A percentile compares a stretch with the other conserved stretches of the same genome.
phyloP scores from a whole-genome alignment of 2,113 vertebrate genomes.

The Dicerorhinus sumatrensis region DNA sequence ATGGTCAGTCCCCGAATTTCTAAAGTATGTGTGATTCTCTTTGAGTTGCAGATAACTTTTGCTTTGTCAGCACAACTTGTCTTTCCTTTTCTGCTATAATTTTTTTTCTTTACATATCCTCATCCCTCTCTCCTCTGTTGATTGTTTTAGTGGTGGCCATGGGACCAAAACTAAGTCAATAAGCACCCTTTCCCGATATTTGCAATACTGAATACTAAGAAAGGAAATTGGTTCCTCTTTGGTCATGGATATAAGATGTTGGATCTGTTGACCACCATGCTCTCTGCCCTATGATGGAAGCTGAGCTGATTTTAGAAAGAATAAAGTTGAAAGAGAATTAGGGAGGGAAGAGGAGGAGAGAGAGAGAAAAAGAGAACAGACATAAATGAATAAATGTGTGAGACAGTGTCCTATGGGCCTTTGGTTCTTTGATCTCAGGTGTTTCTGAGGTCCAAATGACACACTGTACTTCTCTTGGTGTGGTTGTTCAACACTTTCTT shows the following conservation, averaged over 20 bases:
- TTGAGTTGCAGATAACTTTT: not conserved
- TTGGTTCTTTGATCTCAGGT: not conserved
- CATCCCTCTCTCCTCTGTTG: not conserved
- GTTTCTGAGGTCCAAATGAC: not conserved
- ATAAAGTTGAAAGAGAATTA: not conserved
- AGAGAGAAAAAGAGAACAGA: not conserved
- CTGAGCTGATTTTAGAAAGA: not conserved
- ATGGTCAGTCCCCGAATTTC: not conserved
- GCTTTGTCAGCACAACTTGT: not conserved
- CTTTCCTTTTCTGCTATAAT: not conserved
- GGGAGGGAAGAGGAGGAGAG: not conserved
- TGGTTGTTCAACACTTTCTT: not conserved
- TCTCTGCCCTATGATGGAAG: not conserved
- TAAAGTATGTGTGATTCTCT: not conserved
- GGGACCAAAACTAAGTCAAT: not conserved
- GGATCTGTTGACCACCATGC: not conserved
- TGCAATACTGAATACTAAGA: not conserved
- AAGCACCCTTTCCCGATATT: not conserved
- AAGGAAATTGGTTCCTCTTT: not conserved
- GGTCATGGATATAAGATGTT: not conserved
- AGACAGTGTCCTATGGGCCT: not conserved
- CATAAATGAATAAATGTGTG: not conserved
- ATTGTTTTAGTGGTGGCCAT: not conserved
- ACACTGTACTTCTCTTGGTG: not conserved
- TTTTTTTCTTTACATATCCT: not conserved